Evolutionary conservation across 2,888 invertebrate species (phyloP), one percentile per base, ranked within the genome.

Genomic region (Cerastoderma edule): DNA sequence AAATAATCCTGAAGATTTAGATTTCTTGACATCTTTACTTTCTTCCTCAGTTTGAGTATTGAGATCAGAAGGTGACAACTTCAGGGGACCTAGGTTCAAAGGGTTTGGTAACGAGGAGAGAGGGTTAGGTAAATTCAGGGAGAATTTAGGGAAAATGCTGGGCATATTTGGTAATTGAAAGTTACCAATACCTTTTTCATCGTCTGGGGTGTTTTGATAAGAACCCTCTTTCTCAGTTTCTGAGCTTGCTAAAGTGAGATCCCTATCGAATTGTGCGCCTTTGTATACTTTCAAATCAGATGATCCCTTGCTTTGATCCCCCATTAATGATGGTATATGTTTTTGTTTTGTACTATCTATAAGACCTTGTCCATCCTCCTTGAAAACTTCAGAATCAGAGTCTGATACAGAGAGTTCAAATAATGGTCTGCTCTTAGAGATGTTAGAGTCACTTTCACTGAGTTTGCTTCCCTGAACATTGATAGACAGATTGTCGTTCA

Each of bases 401-500:
- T 60, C 60, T 3, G 60, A 60, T 0, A 60, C 22, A 0, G 60
- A 39, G 16, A 39, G 22, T 2, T 16, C n/a, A 39, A 60, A 33
- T 13, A 27, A 22, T 10, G 60, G 60, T 39, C 60, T 60, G 4
- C n/a, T 39, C 27, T 44, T 33, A 39, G 60, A 60, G 22, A 24
- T 44, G 1, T 27, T 24, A 10, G 60, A 60, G 10, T 60, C 60
- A 39, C 0, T 60, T 24, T 60, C 60, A 60, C 39, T 39, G 2
- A 22, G 2, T 50, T 2, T 50, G 27, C 50, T 50, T n/a, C 50
- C 19, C 50, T 50, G 50, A 50, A 24, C 50, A 56, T 24, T 27
- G 24, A 24, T 32, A 50, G 75, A 70, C 24, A 68, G 30, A n/a
- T 68, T 28, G 30, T 78, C 74, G 28, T 71, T 28, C 39, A 75